Evolutionary conservation across 2,888 invertebrate genomes (phyloP).

Genomic region (Tridacna gigas): DNA sequence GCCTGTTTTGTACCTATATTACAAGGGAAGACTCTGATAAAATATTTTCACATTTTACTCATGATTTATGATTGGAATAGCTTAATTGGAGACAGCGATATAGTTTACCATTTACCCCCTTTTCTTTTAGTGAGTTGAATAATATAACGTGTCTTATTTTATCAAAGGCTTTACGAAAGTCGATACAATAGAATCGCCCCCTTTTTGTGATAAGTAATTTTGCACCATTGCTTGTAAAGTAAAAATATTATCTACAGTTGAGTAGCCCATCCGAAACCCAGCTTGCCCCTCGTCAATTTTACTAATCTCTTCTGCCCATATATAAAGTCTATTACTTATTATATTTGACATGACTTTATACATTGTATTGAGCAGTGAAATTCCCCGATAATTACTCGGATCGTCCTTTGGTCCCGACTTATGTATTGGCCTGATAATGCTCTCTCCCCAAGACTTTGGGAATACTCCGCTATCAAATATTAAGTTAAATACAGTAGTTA

Average conservation of each 20-base stretch:
- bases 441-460: slow-evolving; percentile 10
- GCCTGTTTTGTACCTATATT: too few species aligned
- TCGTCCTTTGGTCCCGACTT: slow-evolving; percentile 5
- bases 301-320: slow-evolving; percentile 15
- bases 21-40: neutral
- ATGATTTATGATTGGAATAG: slow-evolving; percentile 5
- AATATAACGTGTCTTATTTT: neutral
- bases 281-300: slow-evolving; percentile 13
- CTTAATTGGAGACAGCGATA: neutral
- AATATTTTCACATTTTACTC: neutral
- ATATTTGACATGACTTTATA: slow-evolving; percentile 27
- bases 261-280: slow-evolving; percentile 11
- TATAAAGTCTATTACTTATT: slow-evolving; percentile 8
- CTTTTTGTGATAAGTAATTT: slow-evolving; percentile 1
- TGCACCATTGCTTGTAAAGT: slow-evolving; percentile 15
- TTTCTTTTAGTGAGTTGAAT: slow-evolving; percentile 7
- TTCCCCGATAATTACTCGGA: slow-evolving; percentile 1
- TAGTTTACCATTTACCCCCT: too few species aligned
- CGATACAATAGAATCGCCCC: slow-evolving; percentile 15
- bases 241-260: slow-evolving; percentile 19
- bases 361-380: slow-evolving; percentile 11
- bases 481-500: slow-evolving; percentile 4
- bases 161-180: slow-evolving; percentile 11
- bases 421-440: slow-evolving; percentile 18
- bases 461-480: slow-evolving; percentile 20